Evolutionary conservation across 2,113 vertebrate genomes (phyloP), one percentile per base, ranked within the genome.

Genomic region (Setophaga coronata): DNA sequence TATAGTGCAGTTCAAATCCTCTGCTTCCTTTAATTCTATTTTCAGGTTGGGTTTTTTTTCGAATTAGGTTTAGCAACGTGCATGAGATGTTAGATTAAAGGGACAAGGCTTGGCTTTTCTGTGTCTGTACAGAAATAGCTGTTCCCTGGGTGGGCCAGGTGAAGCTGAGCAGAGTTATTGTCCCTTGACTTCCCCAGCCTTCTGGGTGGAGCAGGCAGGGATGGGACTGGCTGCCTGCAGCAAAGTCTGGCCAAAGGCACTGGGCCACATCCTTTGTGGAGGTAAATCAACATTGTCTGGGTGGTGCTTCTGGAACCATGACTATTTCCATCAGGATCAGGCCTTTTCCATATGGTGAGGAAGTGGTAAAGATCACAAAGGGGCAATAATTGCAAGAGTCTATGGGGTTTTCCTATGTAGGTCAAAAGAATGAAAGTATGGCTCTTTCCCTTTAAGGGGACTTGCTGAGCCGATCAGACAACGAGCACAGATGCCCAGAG

Each of bases 121-220:
- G 0, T 95, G 90, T 90, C 88, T 28, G 29, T 93, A 96, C 97
- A 93, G 95, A 98, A 98, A 98, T 98, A 98, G 96, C 95, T 85
- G 54, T 98, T 93, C 82, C 71, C 92, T 98, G 97, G 97, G 98
- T 98, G 98, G 97, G 97, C 97, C 97, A 98, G 98, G 98, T 98
- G 84, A 97, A 97, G 72, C 53, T 42, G 33, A 97, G 81, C 94
- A 89, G 93, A 83, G 73, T 97, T 97, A 78, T 93, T 97, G 95
- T 97, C 89, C 43, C 85, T 84, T 40, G 25, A 80, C 85, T 97
- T 97, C 91, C 91, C 72, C 86, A 81, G 83, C 56, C 87, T 82
- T 94, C 81, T 96, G 85, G 87, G 92, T 89, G 81, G 95, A 84
- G 95, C 94, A 84, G 50, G 66, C 64, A 81, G 72, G 34, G 69